A percentile compares a stretch with the other conserved stretches of the same genome.
Evolutionary conservation across 2,888 invertebrate species (phyloP).

Genomic region (Cyclophora punctaria): DNA sequence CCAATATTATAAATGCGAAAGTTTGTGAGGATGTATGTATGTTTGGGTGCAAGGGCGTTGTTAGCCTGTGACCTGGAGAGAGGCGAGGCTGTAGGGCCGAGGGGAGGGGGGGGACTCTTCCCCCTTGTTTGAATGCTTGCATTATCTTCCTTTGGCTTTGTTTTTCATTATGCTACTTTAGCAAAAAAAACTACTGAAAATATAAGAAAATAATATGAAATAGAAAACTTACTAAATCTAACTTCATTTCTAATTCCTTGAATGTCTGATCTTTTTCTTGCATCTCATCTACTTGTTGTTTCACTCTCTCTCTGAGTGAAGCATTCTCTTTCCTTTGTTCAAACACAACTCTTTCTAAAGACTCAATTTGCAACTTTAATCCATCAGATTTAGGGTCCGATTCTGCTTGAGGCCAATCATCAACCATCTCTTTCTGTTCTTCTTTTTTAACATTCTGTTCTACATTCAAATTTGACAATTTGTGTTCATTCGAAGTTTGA

Average conservation of each 20-base stretch:
- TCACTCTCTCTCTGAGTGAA: conserved; percentile 43
- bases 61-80: too few relatives aligned
- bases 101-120: too few relatives aligned
- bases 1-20: too few relatives aligned
- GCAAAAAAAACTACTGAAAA: background rate
- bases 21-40: too few relatives aligned
- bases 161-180: too few relatives aligned
- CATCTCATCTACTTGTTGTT: conserved; percentile 52
- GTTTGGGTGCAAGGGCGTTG: too few relatives aligned
- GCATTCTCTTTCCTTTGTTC: conserved; percentile 58
- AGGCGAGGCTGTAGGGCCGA: too few relatives aligned
- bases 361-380: conserved; percentile 48
- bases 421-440: background rate
- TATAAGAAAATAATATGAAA: background rate
- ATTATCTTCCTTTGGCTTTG: too few relatives aligned
- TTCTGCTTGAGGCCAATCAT: background rate
- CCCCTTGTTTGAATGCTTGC: too few relatives aligned
- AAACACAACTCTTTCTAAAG: conserved; percentile 47
- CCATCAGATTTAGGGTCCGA: conserved; percentile 27
- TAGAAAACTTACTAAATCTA: conserved; percentile 56
- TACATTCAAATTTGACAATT: background rate
- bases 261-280: conserved; percentile 52
- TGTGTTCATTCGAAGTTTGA: background rate
- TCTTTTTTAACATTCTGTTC: background rate
- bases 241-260: conserved; percentile 66